Conservation (phyloP, 2,113 vertebrate species). For the Phrynosoma blainvillii region DNA sequence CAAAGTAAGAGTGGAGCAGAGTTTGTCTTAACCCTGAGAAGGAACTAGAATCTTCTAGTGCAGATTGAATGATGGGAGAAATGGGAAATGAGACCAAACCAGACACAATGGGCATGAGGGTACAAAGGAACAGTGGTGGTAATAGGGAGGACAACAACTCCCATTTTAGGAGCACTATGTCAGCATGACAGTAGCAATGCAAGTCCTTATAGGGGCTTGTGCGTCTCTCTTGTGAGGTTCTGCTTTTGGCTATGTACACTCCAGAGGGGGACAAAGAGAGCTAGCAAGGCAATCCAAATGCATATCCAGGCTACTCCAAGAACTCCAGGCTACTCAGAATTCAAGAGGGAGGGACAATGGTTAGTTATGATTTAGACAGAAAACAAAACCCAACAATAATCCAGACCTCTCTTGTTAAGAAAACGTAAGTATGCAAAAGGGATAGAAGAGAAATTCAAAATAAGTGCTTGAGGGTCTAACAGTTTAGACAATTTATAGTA, state of each 20-base stretch:
- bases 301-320: slow-evolving; percentile 12
- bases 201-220: slow-evolving; percentile 1
- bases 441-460: background rate
- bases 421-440: slow-evolving; percentile 6
- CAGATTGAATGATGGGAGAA: background rate
- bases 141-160: background rate
- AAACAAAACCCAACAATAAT: background rate
- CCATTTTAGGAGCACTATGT: background rate
- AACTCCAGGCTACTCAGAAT: slow-evolving; percentile 14
- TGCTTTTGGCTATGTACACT: slow-evolving; percentile 22
- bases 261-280: slow-evolving; percentile 11
- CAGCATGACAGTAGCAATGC: slow-evolving; percentile 14
- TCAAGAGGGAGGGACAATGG: background rate
- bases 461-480: background rate
- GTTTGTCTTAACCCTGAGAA: background rate
- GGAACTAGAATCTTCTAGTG: background rate
- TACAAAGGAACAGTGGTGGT: background rate
- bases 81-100: background rate
- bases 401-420: slow-evolving; percentile 10
- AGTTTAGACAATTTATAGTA: slow-evolving; percentile 9
- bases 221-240: slow-evolving; percentile 9
- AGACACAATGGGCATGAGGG: background rate
- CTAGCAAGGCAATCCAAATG: slow-evolving; percentile 10
- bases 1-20: background rate
- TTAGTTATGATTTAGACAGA: slow-evolving; percentile 27